A percentile compares a stretch with the other conserved stretches of the same genome.
Conservation (phyloP, 2,797 vertebrate species). For the Phataginus tetradactyla region DNA sequence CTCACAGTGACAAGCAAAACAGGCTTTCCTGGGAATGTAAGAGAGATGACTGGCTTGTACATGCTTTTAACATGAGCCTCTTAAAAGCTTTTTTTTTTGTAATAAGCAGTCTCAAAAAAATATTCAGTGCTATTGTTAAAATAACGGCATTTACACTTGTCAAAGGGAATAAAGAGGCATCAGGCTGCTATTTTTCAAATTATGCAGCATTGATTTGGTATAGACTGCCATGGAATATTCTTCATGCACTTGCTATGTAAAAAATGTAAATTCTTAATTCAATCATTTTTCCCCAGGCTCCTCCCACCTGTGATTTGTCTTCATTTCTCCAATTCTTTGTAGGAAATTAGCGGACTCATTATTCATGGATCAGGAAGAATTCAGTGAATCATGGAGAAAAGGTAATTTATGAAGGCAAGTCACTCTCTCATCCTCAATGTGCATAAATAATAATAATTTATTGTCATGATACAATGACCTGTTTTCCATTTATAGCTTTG, state of each 20-base stretch:
- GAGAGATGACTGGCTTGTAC: background rate
- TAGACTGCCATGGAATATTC: background rate
- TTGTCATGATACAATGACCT: conserved; percentile 22
- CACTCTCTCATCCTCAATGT: background rate
- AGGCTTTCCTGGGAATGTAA: background rate
- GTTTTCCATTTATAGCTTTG: conserved; percentile 58
- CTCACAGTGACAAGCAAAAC: background rate
- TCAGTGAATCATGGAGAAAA: conserved; percentile 38
- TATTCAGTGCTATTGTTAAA: conserved; percentile 30
- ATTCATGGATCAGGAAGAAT: background rate
- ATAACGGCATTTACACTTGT: conserved; percentile 57
- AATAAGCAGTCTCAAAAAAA: conserved; percentile 13
- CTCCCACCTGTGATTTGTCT: conserved; percentile 45
- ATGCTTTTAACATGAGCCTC: conserved; percentile 25
- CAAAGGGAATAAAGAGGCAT: conserved; percentile 35
- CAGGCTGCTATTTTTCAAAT: conserved; percentile 58
- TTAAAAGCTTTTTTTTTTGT: conserved; percentile 39
- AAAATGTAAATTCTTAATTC: conserved; percentile 58
- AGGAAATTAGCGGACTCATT: conserved; percentile 8
- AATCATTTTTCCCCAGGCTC: background rate
- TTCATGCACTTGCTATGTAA: conserved; percentile 50
- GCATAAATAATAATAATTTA: conserved; percentile 54
- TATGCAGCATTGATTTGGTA: background rate
- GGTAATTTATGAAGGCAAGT: conserved; percentile 59
- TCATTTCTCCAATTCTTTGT: conserved; percentile 43